Percentiles rank a stretch among this genome's conserved stretches.
Conservation (phyloP, 2,113 vertebrate species). For the Caretta caretta region DNA sequence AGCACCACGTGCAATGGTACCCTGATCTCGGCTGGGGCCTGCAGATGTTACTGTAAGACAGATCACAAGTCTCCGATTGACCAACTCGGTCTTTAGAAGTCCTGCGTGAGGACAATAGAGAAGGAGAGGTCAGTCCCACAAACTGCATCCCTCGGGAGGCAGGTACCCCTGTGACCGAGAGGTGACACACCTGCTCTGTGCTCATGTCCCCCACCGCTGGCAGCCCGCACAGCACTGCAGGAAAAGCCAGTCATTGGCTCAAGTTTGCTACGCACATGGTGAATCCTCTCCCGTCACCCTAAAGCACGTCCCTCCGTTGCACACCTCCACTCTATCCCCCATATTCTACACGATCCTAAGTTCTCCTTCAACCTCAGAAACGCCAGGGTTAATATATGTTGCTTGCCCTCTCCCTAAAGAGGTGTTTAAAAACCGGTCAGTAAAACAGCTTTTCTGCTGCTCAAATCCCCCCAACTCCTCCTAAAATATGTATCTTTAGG, state of each 20-base stretch:
- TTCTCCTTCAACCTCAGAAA: neutral
- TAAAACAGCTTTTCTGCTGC: neutral
- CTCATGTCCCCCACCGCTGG: neutral
- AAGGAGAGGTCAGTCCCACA: neutral
- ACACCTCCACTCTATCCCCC: neutral
- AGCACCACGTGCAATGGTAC: neutral
- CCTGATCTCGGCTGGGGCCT: neutral
- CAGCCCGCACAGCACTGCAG: neutral
- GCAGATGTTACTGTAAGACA: neutral
- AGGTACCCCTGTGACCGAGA: neutral
- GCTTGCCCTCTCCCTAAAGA: neutral
- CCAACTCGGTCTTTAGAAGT: neutral
- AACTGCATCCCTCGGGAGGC: neutral
- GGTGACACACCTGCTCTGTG: neutral
- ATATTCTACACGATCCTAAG: neutral
- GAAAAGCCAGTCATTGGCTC: neutral
- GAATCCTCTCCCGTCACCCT: rapidly evolving
- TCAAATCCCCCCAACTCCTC: neutral
- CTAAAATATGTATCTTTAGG: conserved; percentile 60
- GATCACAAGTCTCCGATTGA: neutral
- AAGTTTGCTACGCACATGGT: neutral
- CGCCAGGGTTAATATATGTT: neutral
- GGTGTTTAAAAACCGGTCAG: neutral
- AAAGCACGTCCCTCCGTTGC: neutral
- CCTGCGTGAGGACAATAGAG: neutral